Evolutionary conservation across 2,113 vertebrate species (phyloP), one percentile per base, ranked within the genome.

Genomic region (Heterotis niloticus): DNA sequence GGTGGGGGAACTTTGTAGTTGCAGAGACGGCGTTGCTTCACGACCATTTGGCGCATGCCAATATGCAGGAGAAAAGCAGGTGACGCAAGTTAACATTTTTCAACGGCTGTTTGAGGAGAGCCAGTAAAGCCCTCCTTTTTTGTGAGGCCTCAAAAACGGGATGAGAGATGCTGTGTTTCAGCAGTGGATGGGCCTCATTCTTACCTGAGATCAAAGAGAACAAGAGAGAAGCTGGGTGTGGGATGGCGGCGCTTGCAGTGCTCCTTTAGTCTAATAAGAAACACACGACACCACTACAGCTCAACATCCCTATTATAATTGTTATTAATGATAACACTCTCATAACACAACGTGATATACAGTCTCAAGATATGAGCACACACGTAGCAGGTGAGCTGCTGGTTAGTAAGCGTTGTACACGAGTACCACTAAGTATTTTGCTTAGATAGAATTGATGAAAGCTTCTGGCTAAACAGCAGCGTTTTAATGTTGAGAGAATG

Each of bases 41-140:
- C 78, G 81, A 76, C 83, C 65, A 84, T 86, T 84, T 86, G 81
- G 82, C 77, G 83, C 78, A 73, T 75, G 69, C 78, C 77, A 74
- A 72, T 54, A 82, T 77, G 52, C 64, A 70, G 64, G 72, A 65
- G 78, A 79, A 82, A 83, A 83, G 83, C 73, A 78, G 83, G 81
- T 86, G 85, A 86, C 81, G 83, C 76, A 80, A 84, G 80, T 80
- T 60, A 66, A 79, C 79, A 80, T 80, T 57, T 86, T 79, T 77
- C 52, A 64, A 64, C 18, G 29, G 77, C 80, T 82, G 76, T 64
- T 28, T 64, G 70, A 57, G 52, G 62, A 82, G 81, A n/a, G n/a
- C n/a, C 59, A 7, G 13, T n/a, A n/a, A n/a, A n/a, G n/a, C 1
- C 18, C 64, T 66, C 13, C 64, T 20, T 52, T 29, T 14, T 57